These are phyloP conservation scores for Bothrops jararaca DNA, from an alignment of 2,113 vertebrate species.

Conservation along the genomic window DNA sequence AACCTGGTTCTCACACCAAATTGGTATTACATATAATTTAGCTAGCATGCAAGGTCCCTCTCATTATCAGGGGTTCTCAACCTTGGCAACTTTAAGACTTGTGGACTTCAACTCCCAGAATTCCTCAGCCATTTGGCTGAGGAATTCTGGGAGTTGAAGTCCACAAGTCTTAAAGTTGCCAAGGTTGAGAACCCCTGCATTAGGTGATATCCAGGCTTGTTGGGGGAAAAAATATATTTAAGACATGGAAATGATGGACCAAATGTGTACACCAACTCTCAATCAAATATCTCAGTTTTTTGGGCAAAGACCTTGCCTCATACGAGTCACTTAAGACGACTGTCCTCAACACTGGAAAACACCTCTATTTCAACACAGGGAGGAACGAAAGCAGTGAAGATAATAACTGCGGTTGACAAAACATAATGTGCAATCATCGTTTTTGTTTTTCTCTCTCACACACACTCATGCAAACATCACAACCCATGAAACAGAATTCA, in stretches of 20 bases:
- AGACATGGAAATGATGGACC: background rate
- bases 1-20: background rate
- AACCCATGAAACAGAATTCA: background rate
- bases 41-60: background rate
- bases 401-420: background rate
- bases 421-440: background rate
- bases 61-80: too few relatives aligned
- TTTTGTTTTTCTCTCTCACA: background rate
- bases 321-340: background rate
- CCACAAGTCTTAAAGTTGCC: too few relatives aligned
- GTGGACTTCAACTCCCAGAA: too few relatives aligned
- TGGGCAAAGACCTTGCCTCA: background rate
- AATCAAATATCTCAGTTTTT: background rate
- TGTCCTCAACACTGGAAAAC: background rate
- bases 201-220: background rate
- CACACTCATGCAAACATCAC: background rate
- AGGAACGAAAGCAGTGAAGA: background rate
- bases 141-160: too few relatives aligned
- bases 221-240: background rate
- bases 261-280: background rate
- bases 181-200: too few relatives aligned
- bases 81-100: too few relatives aligned
- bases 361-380: background rate
- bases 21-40: background rate
- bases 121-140: too few relatives aligned